Conservation (phyloP, 2,113 vertebrate genomes). For the Indicator maculatus region DNA sequence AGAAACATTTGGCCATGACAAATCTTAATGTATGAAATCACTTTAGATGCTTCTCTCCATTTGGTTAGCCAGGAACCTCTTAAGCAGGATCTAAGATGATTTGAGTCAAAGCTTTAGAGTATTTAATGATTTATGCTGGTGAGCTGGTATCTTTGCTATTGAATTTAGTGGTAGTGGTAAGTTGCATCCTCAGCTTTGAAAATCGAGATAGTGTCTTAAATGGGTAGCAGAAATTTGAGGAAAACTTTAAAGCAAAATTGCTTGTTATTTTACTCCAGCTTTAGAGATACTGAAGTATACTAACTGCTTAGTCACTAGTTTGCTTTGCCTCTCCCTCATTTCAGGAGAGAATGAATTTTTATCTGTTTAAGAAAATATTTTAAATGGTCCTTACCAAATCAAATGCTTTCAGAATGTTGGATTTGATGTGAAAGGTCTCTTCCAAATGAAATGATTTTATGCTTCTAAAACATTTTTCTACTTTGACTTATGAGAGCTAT, state of each 20-base stretch:
- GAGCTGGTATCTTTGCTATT: background rate
- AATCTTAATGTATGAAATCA: background rate
- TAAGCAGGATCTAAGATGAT: background rate
- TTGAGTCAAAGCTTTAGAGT: background rate
- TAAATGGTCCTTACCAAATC: background rate
- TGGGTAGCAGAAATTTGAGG: background rate
- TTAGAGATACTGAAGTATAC: background rate
- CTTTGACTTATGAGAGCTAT: background rate
- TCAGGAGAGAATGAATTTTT: background rate
- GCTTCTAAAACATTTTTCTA: background rate
- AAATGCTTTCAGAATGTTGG: background rate
- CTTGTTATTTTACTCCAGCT: background rate
- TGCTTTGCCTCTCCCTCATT: background rate
- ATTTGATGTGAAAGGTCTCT: too few species aligned
- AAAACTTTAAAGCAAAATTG: background rate
- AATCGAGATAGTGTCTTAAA: background rate
- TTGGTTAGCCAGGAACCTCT: background rate
- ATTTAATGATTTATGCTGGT: background rate
- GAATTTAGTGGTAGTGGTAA: background rate
- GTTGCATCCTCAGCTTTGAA: background rate
- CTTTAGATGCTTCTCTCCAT: background rate
- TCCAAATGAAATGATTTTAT: too few species aligned
- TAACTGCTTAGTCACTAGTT: background rate
- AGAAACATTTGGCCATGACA: background rate
- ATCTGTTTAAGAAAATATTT: background rate